Evolutionary conservation across 1,140 invertebrate genomes (phyloP), one percentile per base, ranked within the genome.

Genomic region (Meloidogyne hapla): DNA sequence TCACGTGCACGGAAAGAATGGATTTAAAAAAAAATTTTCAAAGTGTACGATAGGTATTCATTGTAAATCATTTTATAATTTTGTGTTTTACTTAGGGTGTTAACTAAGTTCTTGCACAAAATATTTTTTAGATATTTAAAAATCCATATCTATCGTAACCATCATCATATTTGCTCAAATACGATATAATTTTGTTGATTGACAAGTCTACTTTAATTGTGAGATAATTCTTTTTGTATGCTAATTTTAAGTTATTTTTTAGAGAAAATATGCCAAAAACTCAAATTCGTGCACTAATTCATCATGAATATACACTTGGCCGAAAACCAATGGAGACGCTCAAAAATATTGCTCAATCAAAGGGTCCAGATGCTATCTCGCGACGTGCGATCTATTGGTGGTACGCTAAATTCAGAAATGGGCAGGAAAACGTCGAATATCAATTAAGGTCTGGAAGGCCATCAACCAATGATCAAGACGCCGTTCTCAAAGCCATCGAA

Each of bases 401-500:
- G 63, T 64, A 64, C 63, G 63, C 63, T 26, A 64, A 64, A 64
- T 64, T 64, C 63, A 23, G 63, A 25, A 26, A 23, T 64, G 63
- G 63, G 4, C 63, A 64, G 63, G 63, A 64, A 26, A 64, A 64
- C 63, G 12, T 64, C 63, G 12, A 64, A 64, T 23, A 64, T 26
- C 4, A 64, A 26, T 26, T 26, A 26, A 64, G 63, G 63, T 64
- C 63, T 25, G 63, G 63, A 26, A 64, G 63, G 63, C 63, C 63
- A 26, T 12, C 75, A 13, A 76, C n/a, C n/a, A n/a, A n/a, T n/a
- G n/a, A n/a, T n/a, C n/a, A n/a, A n/a, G n/a, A n/a, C n/a, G n/a
- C n/a, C n/a, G 67, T 68, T 68, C 67, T 68, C n/a, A 40, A 28
- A 13, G 67, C 62, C 9, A 80, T 79, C 1, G 74, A 76, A 63